Percentiles rank a stretch among this genome's conserved stretches.
These are phyloP conservation scores for Leptopilina clavipes DNA, from an alignment of 1,140 invertebrate species.

Conservation along the genomic window DNA sequence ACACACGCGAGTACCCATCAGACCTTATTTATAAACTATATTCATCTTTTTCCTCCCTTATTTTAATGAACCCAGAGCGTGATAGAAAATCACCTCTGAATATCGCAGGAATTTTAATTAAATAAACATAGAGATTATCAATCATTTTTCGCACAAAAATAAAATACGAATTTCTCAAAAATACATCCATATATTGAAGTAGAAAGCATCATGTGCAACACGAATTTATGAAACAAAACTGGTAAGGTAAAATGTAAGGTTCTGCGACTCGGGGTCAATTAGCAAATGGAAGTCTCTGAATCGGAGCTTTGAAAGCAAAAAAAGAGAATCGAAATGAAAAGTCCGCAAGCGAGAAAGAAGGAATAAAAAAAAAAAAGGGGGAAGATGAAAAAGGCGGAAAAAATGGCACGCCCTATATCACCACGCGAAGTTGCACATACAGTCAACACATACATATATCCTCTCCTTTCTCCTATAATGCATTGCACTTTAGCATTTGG, in stretches of 20 bases:
- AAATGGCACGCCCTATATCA: conserved; percentile 26
- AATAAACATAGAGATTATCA: too few relatives aligned
- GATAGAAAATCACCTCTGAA: too few relatives aligned
- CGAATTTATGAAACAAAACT: not conserved
- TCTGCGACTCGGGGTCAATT: conserved; percentile 49
- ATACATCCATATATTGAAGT: not conserved
- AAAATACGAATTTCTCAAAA: too few relatives aligned
- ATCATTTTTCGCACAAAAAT: too few relatives aligned
- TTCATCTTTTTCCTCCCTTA: too few relatives aligned
- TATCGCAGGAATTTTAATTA: too few relatives aligned
- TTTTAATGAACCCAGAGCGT: too few relatives aligned
- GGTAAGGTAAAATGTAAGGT: conserved; percentile 38
- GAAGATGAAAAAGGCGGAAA: conserved; percentile 28
- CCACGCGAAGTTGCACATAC: conserved; percentile 20
- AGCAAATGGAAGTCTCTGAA: conserved; percentile 52
- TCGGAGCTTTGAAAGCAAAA: conserved; percentile 31
- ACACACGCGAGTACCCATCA: too few relatives aligned
- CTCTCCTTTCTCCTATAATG: not conserved
- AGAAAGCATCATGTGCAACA: not conserved
- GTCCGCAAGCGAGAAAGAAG: conserved; percentile 36
- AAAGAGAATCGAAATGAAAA: conserved; percentile 34
- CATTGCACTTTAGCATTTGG: conserved; percentile 10
- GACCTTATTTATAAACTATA: too few relatives aligned
- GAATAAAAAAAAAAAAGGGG: conserved; percentile 26
- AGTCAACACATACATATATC: conserved; percentile 5